Base-by-base conservation (phyloP, 2,888 invertebrate species). In the Entomobrya proxima region DNA sequence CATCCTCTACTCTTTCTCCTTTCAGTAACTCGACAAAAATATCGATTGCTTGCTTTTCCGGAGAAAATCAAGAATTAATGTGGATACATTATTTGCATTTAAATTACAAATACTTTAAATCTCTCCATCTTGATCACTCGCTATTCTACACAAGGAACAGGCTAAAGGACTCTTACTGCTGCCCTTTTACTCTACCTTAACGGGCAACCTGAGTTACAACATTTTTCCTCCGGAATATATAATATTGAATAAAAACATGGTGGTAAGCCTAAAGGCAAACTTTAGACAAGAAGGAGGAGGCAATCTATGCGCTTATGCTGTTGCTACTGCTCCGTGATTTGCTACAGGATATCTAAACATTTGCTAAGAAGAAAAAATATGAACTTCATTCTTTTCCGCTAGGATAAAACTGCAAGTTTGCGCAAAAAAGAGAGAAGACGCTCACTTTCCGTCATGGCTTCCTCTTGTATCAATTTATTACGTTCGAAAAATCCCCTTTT, bases 31-130 rank as follows among this genome's bases (percentile, higher is more conserved):
- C 44, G 24, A 69, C 24, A 40, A 40, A 69, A 69, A 69, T 40
- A 69, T 69, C 69, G 69, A 69, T 69, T 69, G 44, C 69, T 15
- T 69, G 44, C 44, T 69, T 47, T 44, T 44, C 40, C 44, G 21
- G 15, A 30, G 40, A 69, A 69, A 47, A 69, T 69, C 69, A 69
- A 69, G 69, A 69, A 69, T 69, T 69, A 69, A 69, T 69, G 69
- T 69, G 69, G 69, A 52, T 37, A 75, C 75, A 75, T 75, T 79
- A 79, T 79, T 64, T 79, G 64, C 78, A 79, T 79, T 79, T 79
- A 64, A 67, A 79, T 79, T 67, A 64, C 79, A 67, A 79, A 67
- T 52, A 30, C 37, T 75, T 69, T 44, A 69, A 69, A 69, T 44
- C 69, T 44, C 69, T 69, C 21, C 69, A 69, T 44, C 69, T 69